Base-by-base conservation (phyloP, 2,797 vertebrate species). In the Urophycis tenuis region DNA sequence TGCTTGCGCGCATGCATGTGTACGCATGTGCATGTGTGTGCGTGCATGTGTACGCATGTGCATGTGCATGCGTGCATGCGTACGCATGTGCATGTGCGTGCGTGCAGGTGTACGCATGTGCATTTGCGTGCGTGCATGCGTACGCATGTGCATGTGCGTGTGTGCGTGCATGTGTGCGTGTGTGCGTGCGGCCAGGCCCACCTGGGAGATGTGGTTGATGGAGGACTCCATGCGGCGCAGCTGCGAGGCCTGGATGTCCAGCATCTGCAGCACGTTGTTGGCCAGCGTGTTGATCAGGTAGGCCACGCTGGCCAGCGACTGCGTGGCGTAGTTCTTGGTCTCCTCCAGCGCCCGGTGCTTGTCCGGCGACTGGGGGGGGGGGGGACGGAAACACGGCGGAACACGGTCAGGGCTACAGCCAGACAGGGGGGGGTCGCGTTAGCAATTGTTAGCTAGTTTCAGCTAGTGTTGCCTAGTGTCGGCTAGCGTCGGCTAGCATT, bases 221-320 rank as follows among this genome's bases (percentile, higher is more conserved):
- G 97, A 98, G 79, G 96, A 99, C 90, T 99, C 97, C 97, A 99
- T 99, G 90, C 97, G 95, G 85, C 97, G 96, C 35, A 99, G 95
- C 89, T 98, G 97, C 70, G 97, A 99, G 1, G 97, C 97, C 77
- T 99, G 97, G 89, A 99, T 99, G 87, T 99, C 97, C 94, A 99
- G 92, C 90, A 99, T 92, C 76, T 99, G 97, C 85, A 99, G 94
- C 72, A 99, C 97, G 94, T 99, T 99, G 94, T 99, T 99, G 83
- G 97, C 97, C 94, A 99, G 91, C 88, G 97, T 97, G 94, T 99
- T 99, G 93, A 99, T 99, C 92, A 99, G 97, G 93, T 99, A 99
- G 91, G 97, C 97, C 87, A 99, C 97, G 60, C 97, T 99, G 87
- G 97, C 97, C 93, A 99, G 92, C 87, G 97, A 99, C 78, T 99